A percentile compares a stretch with the other conserved stretches of the same genome.
Evolutionary conservation across 1,140 invertebrate species (phyloP).

Genomic region (Pinna nobilis): DNA sequence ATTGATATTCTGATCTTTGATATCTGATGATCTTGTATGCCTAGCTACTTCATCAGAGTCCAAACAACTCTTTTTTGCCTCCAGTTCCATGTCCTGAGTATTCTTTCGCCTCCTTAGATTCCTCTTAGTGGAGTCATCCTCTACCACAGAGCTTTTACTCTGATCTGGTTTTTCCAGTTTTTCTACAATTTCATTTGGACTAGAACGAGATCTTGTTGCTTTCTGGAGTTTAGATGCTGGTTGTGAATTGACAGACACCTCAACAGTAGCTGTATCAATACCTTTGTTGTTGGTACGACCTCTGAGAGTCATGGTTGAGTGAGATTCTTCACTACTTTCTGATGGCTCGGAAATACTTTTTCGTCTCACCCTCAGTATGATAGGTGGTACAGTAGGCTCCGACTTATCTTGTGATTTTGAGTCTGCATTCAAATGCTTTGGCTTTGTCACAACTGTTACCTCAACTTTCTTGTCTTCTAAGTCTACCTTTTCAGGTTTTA

Average conservation of each 20-base stretch:
- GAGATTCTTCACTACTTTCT: conserved; percentile 14
- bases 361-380: neutral
- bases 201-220: neutral
- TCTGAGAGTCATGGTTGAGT: conserved; percentile 4
- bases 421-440: neutral
- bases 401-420: conserved; percentile 1
- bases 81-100: conserved; percentile 3
- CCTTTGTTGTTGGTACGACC: neutral
- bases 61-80: neutral
- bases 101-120: neutral
- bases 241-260: neutral
- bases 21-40: conserved; percentile 23
- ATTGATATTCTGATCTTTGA: conserved; percentile 12
- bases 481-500: conserved; percentile 1
- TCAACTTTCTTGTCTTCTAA: conserved; percentile 7
- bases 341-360: conserved; percentile 13
- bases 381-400: conserved; percentile 8
- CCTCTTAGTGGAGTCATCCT: conserved; percentile 9
- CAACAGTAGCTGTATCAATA: too few species aligned
- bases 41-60: conserved; percentile 23
- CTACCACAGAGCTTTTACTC: conserved; percentile 10
- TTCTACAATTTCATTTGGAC: neutral
- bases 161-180: conserved; percentile 7
- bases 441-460: conserved; percentile 10
- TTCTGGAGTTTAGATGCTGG: neutral